A percentile compares a stretch with the other conserved stretches of the same genome.
Evolutionary conservation across 2,113 vertebrate genomes (phyloP).

Genomic region (Xiphorhynchus elegans): DNA sequence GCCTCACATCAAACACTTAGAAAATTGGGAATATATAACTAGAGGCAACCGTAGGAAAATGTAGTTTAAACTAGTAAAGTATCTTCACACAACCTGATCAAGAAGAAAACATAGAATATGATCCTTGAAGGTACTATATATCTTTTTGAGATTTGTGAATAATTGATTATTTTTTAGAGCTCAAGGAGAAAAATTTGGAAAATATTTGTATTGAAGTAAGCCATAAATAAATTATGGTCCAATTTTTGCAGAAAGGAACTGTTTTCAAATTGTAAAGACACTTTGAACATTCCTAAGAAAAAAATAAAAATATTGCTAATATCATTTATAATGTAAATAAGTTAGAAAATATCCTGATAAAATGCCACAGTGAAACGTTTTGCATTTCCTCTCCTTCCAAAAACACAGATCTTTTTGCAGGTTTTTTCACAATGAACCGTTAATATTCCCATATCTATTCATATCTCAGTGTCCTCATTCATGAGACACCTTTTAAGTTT

Average conservation of each 20-base stretch:
- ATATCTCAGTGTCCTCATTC: not conserved
- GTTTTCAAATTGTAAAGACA: not conserved
- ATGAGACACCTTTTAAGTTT: not conserved
- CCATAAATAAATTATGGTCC: not conserved
- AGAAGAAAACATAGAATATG: not conserved
- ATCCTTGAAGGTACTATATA: not conserved
- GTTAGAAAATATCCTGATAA: not conserved
- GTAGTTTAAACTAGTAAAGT: not conserved
- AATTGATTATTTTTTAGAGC: not conserved
- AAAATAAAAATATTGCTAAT: not conserved
- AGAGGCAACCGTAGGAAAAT: not conserved
- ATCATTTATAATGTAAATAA: not conserved
- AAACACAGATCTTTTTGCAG: not conserved
- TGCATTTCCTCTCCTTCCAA: not conserved
- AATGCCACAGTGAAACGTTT: not conserved
- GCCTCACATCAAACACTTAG: not conserved
- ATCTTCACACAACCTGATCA: not conserved
- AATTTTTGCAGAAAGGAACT: not conserved
- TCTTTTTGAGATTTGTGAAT: not conserved
- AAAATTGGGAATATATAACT: not conserved
- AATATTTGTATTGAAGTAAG: not conserved
- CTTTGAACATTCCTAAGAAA: not conserved
- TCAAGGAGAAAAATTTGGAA: not conserved
- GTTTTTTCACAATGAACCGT: not conserved
- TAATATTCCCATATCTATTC: not conserved